These are phyloP conservation scores for Oscheius sp. DNA, from an alignment of 2,888 invertebrate species.

Conservation along the genomic window DNA sequence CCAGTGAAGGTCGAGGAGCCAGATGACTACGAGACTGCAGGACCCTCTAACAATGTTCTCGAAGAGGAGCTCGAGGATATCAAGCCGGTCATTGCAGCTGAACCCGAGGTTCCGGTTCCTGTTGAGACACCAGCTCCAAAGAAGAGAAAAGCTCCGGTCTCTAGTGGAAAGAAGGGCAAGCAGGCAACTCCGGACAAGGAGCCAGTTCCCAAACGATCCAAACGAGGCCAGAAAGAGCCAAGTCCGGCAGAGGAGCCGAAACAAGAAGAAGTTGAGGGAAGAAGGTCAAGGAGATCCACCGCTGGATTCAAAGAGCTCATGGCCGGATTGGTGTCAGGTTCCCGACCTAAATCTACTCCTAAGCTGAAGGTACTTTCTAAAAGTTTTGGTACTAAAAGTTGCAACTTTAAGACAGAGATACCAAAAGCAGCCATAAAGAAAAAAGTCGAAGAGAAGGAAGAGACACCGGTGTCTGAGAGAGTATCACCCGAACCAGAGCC, in stretches of 20 bases:
- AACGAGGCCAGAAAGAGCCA: background rate
- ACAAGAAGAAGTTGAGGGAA: background rate
- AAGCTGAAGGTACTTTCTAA: background rate
- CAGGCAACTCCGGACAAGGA: background rate
- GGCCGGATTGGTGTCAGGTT: background rate
- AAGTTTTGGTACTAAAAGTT: too few species aligned
- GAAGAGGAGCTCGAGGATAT: background rate
- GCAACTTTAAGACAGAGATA: background rate
- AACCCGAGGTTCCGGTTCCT: background rate
- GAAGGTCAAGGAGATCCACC: background rate
- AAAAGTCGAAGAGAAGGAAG: background rate
- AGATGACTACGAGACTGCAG: too few species aligned
- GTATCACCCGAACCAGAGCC: background rate
- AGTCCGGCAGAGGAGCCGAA: background rate
- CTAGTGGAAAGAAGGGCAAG: background rate
- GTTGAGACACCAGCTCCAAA: background rate
- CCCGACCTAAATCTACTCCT: background rate
- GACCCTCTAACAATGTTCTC: too few species aligned
- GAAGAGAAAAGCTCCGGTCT: background rate
- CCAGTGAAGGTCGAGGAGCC: too few species aligned
- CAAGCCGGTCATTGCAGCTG: background rate
- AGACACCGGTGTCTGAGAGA: background rate
- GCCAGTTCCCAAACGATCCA: background rate
- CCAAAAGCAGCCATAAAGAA: background rate
- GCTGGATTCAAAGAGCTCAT: constrained; percentile 23